Percentiles rank a stretch among this genome's conserved stretches.
phyloP scores from a whole-genome alignment of 2,113 vertebrate species.

The Mola mola region DNA sequence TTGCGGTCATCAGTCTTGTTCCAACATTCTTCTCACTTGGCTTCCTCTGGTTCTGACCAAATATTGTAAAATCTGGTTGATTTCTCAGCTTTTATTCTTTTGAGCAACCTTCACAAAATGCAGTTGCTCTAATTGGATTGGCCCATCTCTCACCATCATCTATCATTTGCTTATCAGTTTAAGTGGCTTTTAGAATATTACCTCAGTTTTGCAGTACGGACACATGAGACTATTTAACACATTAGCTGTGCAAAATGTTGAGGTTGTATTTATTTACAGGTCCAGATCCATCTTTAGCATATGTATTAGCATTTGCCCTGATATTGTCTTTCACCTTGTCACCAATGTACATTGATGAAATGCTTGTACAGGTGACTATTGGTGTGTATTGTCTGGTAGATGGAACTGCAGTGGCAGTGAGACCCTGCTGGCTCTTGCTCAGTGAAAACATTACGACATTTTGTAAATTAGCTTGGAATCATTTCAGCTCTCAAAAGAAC shows the following conservation, averaged over 20 bases:
- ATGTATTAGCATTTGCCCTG: slow-evolving; percentile 4
- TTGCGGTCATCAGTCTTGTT: neutral
- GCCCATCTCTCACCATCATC: neutral
- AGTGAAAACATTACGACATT: slow-evolving; percentile 28
- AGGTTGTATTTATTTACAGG: neutral
- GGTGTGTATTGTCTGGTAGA: slow-evolving; percentile 18
- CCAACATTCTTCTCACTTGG: slow-evolving; percentile 1
- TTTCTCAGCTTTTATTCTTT: too few relatives aligned
- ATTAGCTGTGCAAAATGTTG: neutral
- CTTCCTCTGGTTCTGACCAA: too few relatives aligned
- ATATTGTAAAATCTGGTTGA: too few relatives aligned
- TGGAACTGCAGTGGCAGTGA: slow-evolving; percentile 34
- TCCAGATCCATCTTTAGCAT: neutral
- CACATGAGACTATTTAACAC: neutral
- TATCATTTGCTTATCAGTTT: neutral
- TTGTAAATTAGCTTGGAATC: slow-evolving; percentile 5
- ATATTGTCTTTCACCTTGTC: slow-evolving; percentile 10
- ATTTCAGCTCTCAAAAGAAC: slow-evolving; percentile 14
- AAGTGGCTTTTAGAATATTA: neutral
- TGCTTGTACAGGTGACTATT: slow-evolving; percentile 29
- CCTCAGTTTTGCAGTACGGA: neutral
- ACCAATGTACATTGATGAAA: slow-evolving; percentile 8
- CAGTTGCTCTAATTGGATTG: neutral
- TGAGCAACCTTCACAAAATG: neutral
- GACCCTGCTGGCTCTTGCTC: slow-evolving; percentile 17